Base-by-base conservation (phyloP, 2,888 invertebrate genomes). In the Ypsolopha sequella region DNA sequence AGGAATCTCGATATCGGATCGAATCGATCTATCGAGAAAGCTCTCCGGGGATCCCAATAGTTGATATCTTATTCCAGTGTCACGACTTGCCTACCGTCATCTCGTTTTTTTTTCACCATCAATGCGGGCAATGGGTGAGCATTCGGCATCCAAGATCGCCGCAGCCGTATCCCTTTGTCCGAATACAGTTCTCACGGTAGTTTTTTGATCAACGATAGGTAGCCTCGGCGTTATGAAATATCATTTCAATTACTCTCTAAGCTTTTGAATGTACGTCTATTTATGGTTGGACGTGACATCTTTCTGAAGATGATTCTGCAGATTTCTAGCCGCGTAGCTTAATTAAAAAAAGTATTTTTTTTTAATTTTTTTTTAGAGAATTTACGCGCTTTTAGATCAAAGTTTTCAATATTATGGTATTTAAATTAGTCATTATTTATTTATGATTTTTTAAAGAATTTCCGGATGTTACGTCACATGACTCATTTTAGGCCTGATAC, bases 171-270 rank as follows among this genome's bases (percentile, higher is more conserved):
- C 7, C 41, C 58, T 76, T 78, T 78, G 77, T 78, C 61, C 67
- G 58, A 60, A 59, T 63, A 64, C 60, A 60, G 67, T 79, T 79
- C 78, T 78, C 78, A 78, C 78, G 78, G 68, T 68, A 60, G 65
- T 76, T 78, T 79, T 79, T 78, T 73, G 67, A 64, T 61, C 63
- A 62, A 65, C 58, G 69, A 13, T 8, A 46, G 74, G 73, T 47
- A 36, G 8, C 13, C 71, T 73, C 73, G 66, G 60, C 71, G 69
- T 60, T 73, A 34, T n/a, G 34, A 34, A 34, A 70, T 76, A 73
- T 68, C 70, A 60, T 65, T 70, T 67, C 64, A 66, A 70, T 72
- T 64, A 68, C 65, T 24, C 24, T 24, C 24, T 24, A 24, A 24
- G 24, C 24, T 24, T 24, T 4, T 24, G 24, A 24, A 24, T 24